These are phyloP conservation scores for Metellina segmentata DNA, from an alignment of 2,888 invertebrate genomes.

Conservation along the genomic window DNA sequence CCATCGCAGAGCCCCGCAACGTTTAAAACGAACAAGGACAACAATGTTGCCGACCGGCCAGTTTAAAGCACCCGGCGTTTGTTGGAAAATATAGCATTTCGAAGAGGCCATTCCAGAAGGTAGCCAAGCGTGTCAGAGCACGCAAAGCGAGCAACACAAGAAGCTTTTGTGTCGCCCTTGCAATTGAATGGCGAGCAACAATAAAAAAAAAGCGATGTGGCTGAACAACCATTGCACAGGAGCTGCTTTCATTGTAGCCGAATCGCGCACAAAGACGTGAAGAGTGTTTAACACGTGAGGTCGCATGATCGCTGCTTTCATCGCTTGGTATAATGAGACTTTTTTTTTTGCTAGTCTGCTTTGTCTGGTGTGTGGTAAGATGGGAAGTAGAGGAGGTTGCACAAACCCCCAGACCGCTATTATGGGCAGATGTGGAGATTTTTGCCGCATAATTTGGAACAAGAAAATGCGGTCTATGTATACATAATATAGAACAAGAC, in stretches of 20 bases:
- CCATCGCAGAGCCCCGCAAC: constrained; percentile 25
- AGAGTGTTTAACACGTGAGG: constrained; percentile 75
- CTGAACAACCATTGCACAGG: constrained; percentile 41
- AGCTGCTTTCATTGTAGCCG: constrained; percentile 41
- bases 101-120: constrained; percentile 47
- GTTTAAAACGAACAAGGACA: constrained; percentile 44
- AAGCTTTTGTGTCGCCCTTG: constrained; percentile 21
- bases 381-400: constrained; percentile 22
- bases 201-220: constrained; percentile 50
- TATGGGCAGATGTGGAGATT: constrained; percentile 31
- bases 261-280: constrained; percentile 59
- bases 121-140: constrained; percentile 54
- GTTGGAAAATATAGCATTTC: not conserved
- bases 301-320: constrained; percentile 74
- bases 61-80: constrained; percentile 56
- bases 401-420: constrained; percentile 22
- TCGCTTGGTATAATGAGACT: constrained; percentile 70
- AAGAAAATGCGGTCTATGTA: not conserved
- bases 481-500: too few species aligned
- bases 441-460: not conserved
- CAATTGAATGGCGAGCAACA: constrained; percentile 37
- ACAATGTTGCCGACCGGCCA: constrained; percentile 38
- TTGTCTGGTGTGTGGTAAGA: not conserved
- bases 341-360: constrained; percentile 30
- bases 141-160: constrained; percentile 70